Evolutionary conservation across 2,113 vertebrate species (phyloP).

Genomic region (Typhlomys cinereus): DNA sequence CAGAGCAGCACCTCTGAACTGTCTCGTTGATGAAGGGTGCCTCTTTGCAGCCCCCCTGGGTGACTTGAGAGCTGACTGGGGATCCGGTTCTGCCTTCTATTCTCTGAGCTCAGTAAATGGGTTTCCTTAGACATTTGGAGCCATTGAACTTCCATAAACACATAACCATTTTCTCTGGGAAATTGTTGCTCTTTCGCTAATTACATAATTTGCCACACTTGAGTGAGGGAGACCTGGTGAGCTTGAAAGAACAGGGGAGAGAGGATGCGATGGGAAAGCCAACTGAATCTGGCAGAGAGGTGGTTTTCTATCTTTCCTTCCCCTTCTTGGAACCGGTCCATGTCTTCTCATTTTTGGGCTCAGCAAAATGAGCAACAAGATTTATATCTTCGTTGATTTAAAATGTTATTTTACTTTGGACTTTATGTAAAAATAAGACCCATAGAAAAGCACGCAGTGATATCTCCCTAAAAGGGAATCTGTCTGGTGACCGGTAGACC

Average conservation of each 20-base stretch:
- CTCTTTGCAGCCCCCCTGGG: background rate
- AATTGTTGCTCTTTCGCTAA: conserved; percentile 74
- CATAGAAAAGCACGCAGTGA: background rate
- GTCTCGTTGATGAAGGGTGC: background rate
- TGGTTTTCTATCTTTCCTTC: background rate
- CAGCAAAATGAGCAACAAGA: conserved; percentile 32
- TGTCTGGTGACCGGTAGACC: background rate
- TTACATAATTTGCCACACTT: conserved; percentile 69
- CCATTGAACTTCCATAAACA: conserved; percentile 66
- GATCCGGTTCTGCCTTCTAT: conserved; percentile 28
- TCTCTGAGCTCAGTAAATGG: conserved; percentile 30
- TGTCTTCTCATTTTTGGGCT: conserved; percentile 35
- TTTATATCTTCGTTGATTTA: conserved; percentile 54
- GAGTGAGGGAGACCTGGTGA: conserved; percentile 63
- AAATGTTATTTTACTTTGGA: conserved; percentile 51
- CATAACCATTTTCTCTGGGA: conserved; percentile 70
- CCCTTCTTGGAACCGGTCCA: conserved; percentile 40
- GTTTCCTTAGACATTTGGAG: conserved; percentile 55
- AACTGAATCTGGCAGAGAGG: background rate
- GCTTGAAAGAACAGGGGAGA: conserved; percentile 30
- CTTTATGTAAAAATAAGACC: conserved; percentile 52
- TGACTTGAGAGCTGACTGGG: background rate
- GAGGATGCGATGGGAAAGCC: background rate
- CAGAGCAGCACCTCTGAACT: background rate
- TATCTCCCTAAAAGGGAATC: background rate